Evolutionary conservation across 2,888 invertebrate genomes (phyloP), one percentile per base, ranked within the genome.

Genomic region (Chrysina gloriosa): DNA sequence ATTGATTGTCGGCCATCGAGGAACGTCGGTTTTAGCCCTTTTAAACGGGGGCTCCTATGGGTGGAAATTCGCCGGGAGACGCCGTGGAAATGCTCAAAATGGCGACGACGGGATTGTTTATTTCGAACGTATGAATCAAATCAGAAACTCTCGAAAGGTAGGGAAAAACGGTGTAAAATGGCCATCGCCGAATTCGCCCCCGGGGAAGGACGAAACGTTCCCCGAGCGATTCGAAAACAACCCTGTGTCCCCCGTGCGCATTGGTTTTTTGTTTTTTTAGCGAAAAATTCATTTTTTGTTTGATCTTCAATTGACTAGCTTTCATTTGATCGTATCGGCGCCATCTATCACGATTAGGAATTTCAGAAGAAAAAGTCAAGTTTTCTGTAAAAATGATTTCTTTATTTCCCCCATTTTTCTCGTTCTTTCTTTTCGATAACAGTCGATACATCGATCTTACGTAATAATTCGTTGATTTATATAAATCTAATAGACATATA

Each of bases 1-100:
- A 69, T 25, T 70, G 68, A 54, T 68, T 56, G 27, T 71, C 70
- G 34, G 69, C 63, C 73, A 73, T 73, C 25, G 3, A 19, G 25
- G 6, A 31, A 7, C 42, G 23, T 3, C 42, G 39, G 36, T 63
- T 3, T 21, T 1, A n/a, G n/a, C n/a, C n/a, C n/a, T n/a, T n/a
- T n/a, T n/a, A n/a, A n/a, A n/a, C n/a, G n/a, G n/a, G n/a, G 3
- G 19, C 19, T 6, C 16, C 19, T 45, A 19, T 45, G 45, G 19
- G 7, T 9, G 3, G 36, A 36, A 36, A 9, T n/a, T 14, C 36
- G 36, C 14, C 14, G 9, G 21, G 7, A 42, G 61, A 61, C 14
- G 25, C 9, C 3, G 25, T 66, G 58, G 54, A 63, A 69, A 69
- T 61, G 63, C 16, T 54, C 29, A 58, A 69, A 58, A 69, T 69